phyloP scores from a whole-genome alignment of 2,888 invertebrate genomes.

The Salticus scenicus region DNA sequence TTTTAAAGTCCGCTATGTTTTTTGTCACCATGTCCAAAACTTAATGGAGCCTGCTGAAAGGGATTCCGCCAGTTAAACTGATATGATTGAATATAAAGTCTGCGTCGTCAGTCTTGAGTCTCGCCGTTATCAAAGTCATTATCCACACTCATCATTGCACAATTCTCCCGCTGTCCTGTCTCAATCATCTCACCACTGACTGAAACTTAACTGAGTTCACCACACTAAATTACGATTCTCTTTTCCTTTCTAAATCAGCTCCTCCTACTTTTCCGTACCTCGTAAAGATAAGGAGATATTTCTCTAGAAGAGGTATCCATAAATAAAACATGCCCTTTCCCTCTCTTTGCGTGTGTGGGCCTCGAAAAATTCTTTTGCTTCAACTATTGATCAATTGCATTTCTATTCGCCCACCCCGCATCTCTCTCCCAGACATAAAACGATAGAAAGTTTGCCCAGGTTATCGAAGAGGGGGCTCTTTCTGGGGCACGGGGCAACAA shows the following conservation, averaged over 20 bases:
- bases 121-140: no score
- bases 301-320: neutral
- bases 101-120: no score
- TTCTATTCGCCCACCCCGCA: neutral
- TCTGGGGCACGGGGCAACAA: neutral
- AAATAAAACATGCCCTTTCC: constrained; percentile 11
- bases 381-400: neutral
- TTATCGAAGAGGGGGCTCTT: neutral
- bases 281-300: constrained; percentile 30
- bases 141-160: no score
- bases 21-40: no score
- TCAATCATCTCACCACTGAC: no score
- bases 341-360: constrained; percentile 5
- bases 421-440: no score
- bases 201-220: neutral
- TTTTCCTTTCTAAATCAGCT: neutral
- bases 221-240: constrained; percentile 8
- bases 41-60: no score
- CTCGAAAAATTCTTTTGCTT: neutral
- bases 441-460: neutral
- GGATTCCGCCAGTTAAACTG: no score
- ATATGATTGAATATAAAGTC: no score
- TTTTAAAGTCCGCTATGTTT: no score
- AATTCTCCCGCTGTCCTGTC: no score
- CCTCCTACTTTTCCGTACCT: constrained; percentile 53